phyloP scores from a whole-genome alignment of 1,140 invertebrate genomes.

The Brachionus calyciflorus region DNA sequence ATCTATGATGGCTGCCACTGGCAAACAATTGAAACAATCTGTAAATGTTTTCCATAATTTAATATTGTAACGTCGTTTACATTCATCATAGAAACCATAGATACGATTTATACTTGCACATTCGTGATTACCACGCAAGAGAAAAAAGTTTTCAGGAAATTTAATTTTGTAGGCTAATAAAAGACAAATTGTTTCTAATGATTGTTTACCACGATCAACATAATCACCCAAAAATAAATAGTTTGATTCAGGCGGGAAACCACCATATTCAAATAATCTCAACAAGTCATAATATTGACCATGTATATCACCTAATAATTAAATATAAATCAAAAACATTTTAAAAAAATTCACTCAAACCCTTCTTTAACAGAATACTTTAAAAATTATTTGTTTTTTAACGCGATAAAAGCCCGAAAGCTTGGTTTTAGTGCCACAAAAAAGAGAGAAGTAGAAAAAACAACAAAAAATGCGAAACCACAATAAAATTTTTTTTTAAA shows the following conservation, averaged over 20 bases:
- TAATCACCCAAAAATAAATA: conserved; percentile 90
- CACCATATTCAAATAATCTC: conserved; percentile 96
- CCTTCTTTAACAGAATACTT: too few relatives aligned
- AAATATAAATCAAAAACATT: too few relatives aligned
- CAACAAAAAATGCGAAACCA: too few relatives aligned
- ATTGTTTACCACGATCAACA: conserved; percentile 67
- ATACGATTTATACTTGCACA: conserved; percentile 67
- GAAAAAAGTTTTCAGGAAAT: conserved; percentile 90
- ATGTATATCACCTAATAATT: conserved; percentile 87
- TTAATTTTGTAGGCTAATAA: conserved; percentile 90
- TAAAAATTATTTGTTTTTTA: background rate
- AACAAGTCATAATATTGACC: conserved; percentile 93
- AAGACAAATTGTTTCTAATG: conserved; percentile 68
- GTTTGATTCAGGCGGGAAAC: conserved; percentile 99
- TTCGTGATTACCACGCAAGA: conserved; percentile 72
- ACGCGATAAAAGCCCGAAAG: background rate
- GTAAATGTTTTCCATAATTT: conserved; percentile 66
- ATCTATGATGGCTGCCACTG: conserved; percentile 77
- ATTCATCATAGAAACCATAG: conserved; percentile 69
- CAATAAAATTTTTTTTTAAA: too few relatives aligned
- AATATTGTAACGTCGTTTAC: conserved; percentile 64
- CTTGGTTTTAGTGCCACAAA: too few relatives aligned
- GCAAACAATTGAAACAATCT: conserved; percentile 66
- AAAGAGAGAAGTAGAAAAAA: too few relatives aligned
- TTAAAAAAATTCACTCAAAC: too few relatives aligned